A percentile compares a stretch with the other conserved stretches of the same genome.
Evolutionary conservation across 2,888 invertebrate species (phyloP).

Genomic region (Stictocephala bisonia): DNA sequence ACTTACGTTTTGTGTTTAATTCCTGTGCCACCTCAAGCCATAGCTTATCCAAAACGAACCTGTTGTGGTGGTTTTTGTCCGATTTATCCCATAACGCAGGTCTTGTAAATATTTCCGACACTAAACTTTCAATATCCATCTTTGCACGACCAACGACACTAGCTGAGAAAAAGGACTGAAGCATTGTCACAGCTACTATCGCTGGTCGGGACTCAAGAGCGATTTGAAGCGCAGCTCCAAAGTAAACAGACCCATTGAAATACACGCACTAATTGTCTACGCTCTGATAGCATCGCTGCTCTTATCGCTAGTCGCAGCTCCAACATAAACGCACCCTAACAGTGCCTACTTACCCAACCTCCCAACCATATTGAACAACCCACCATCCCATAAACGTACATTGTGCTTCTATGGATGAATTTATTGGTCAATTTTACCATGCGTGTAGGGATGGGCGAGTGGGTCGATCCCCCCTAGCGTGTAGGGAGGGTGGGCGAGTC

Average conservation of each 20-base stretch:
- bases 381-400: no score
- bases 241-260: conserved; percentile 4
- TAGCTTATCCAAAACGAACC: conserved; percentile 33
- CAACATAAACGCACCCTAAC: conserved; percentile 1
- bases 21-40: conserved; percentile 32
- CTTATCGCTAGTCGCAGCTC: conserved; percentile 15
- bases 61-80: conserved; percentile 27
- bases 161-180: conserved; percentile 13
- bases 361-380: no score
- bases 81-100: conserved; percentile 30
- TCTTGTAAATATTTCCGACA: conserved; percentile 10
- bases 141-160: conserved; percentile 13
- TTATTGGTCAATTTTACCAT: no score
- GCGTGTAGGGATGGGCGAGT: no score
- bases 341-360: no score
- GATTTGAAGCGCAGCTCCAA: conserved; percentile 6
- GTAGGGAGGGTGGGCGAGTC: no score
- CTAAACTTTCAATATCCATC: conserved; percentile 29
- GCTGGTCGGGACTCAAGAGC: background rate
- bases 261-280: background rate
- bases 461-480: no score
- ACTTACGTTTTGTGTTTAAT: conserved; percentile 12
- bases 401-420: no score
- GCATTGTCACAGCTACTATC: conserved; percentile 13
- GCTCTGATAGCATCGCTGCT: background rate